Percentiles rank a stretch among this genome's conserved stretches.
phyloP scores from a whole-genome alignment of 2,113 vertebrate species.

The Myxocyprinus asiaticus region DNA sequence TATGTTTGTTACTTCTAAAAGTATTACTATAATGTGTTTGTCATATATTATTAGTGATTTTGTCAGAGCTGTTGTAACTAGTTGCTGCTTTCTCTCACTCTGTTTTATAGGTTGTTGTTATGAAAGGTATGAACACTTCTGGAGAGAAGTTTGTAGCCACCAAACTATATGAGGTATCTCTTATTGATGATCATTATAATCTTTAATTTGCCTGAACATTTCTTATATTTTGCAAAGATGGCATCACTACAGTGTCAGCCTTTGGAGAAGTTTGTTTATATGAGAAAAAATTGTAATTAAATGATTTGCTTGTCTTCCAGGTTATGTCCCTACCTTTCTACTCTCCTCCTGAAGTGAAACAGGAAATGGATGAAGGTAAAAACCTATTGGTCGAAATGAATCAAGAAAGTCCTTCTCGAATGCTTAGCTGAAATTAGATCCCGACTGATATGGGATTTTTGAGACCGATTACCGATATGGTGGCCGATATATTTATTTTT shows the following conservation, averaged over 20 bases:
- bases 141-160: conserved; percentile 80
- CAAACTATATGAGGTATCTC: conserved; percentile 84
- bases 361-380: conserved; percentile 71
- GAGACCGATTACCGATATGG: too few relatives aligned
- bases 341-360: conserved; percentile 62
- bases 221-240: too few relatives aligned
- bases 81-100: not conserved
- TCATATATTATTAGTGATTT: not conserved
- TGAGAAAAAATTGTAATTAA: not conserved
- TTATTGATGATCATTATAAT: not conserved
- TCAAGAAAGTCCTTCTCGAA: too few relatives aligned
- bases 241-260: too few relatives aligned
- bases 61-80: not conserved
- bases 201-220: too few relatives aligned
- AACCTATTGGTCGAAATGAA: too few relatives aligned
- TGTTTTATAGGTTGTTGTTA: conserved; percentile 77
- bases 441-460: too few relatives aligned
- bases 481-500: too few relatives aligned
- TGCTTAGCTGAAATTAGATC: too few relatives aligned
- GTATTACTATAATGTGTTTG: too few relatives aligned
- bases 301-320: conserved; percentile 62
- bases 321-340: conserved; percentile 84
- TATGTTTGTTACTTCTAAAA: not conserved
- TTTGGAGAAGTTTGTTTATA: not conserved
- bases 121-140: conserved; percentile 88